Percentiles rank a stretch among this genome's conserved stretches.
Conservation (phyloP, 1,140 invertebrate species). For the Solenopsis invicta region DNA sequence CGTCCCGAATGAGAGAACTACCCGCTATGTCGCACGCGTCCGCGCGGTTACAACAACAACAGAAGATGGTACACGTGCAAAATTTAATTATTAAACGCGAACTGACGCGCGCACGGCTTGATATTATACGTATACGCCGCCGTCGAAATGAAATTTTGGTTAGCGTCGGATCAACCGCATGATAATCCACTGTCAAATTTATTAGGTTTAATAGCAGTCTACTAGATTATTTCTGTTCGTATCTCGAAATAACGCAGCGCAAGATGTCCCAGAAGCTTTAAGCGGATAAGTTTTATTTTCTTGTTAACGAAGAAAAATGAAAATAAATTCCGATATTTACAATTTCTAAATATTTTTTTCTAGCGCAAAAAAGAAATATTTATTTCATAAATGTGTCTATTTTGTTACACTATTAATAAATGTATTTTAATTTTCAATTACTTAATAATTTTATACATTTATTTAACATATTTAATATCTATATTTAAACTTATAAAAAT, state of each 20-base stretch:
- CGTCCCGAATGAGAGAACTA: slow-evolving; percentile 62
- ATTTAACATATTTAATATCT: background rate
- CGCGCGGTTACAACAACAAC: slow-evolving; percentile 14
- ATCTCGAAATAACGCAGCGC: background rate
- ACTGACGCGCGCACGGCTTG: slow-evolving; percentile 16
- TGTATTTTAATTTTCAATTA: background rate
- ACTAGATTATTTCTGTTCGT: background rate
- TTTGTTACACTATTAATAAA: background rate
- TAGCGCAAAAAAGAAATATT: background rate
- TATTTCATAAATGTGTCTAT: background rate
- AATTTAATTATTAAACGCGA: slow-evolving; percentile 71
- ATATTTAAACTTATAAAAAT: slow-evolving; percentile 3
- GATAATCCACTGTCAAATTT: slow-evolving; percentile 45
- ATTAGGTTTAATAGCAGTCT: background rate
- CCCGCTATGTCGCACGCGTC: slow-evolving; percentile 8
- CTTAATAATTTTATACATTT: too few relatives aligned
- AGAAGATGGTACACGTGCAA: slow-evolving; percentile 59
- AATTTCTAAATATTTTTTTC: background rate
- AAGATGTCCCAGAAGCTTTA: background rate
- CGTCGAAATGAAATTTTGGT: slow-evolving; percentile 51
- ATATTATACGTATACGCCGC: background rate
- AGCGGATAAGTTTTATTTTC: background rate
- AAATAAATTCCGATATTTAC: background rate
- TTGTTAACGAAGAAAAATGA: background rate
- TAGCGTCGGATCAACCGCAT: slow-evolving; percentile 17